Evolutionary conservation across 2,888 invertebrate genomes (phyloP).

Genomic region (Heteromyza rotundicornis): DNA sequence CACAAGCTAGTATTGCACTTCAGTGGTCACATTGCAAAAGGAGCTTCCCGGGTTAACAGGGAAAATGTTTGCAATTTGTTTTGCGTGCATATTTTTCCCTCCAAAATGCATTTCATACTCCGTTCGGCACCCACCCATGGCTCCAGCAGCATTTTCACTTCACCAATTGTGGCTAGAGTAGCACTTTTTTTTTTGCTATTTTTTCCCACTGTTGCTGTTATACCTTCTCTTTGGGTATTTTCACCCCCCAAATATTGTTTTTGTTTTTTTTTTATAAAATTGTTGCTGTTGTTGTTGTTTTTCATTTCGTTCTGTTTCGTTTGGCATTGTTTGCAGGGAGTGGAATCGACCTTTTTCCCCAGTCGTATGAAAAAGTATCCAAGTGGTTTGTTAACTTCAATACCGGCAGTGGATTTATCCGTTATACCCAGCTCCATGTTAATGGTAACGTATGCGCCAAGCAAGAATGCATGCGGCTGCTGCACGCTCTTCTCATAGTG

Average conservation of each 20-base stretch:
- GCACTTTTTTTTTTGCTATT: not conserved
- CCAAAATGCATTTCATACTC: not conserved
- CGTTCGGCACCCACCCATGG: too few relatives aligned
- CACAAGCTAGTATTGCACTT: not conserved
- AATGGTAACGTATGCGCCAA: constrained; percentile 58
- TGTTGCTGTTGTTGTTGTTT: constrained; percentile 6
- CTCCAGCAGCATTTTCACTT: too few relatives aligned
- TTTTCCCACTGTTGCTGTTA: too few relatives aligned
- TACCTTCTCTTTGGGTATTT: too few relatives aligned
- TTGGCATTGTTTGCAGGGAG: constrained; percentile 47
- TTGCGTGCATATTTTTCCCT: too few relatives aligned
- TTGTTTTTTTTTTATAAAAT: not conserved
- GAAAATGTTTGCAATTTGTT: constrained; percentile 16
- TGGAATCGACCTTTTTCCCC: constrained; percentile 62
- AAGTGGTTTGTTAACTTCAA: constrained; percentile 61
- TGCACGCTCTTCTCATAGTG: constrained; percentile 25
- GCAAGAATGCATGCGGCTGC: constrained; percentile 17
- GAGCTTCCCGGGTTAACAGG: not conserved
- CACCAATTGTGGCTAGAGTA: not conserved
- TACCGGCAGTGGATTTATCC: constrained; percentile 61
- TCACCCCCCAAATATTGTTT: not conserved
- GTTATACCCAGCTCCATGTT: constrained; percentile 61
- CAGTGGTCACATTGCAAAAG: constrained; percentile 8
- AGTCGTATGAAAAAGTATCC: constrained; percentile 63
- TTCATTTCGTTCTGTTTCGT: not conserved